These are phyloP conservation scores for Bucco capensis DNA, from an alignment of 2,113 vertebrate species.

Conservation along the genomic window DNA sequence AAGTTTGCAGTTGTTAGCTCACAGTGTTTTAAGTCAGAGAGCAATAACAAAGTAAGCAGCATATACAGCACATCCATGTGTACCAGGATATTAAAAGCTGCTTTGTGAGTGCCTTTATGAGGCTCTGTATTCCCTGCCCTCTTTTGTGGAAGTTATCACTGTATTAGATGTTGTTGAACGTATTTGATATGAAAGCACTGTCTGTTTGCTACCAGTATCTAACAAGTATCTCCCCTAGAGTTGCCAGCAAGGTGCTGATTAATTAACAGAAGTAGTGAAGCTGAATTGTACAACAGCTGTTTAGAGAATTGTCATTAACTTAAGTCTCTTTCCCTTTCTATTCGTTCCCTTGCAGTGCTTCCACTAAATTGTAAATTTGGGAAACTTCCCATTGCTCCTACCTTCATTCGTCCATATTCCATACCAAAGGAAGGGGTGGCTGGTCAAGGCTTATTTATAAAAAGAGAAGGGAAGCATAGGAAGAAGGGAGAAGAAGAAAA, in stretches of 20 bases:
- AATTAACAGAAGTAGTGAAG: slow-evolving; percentile 85
- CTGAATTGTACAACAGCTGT: slow-evolving; percentile 81
- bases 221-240: slow-evolving; percentile 79
- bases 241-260: slow-evolving; percentile 85
- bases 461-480: background rate
- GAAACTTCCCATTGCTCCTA: slow-evolving; percentile 4
- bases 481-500: background rate
- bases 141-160: slow-evolving; percentile 58
- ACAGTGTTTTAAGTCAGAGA: background rate
- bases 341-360: slow-evolving; percentile 62
- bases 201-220: slow-evolving; percentile 78
- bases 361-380: slow-evolving; percentile 48
- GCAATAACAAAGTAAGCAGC: slow-evolving; percentile 21
- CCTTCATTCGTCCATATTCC: slow-evolving; percentile 25
- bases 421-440: background rate
- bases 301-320: slow-evolving; percentile 80
- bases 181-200: slow-evolving; percentile 79
- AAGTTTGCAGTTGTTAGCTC: background rate
- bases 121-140: slow-evolving; percentile 23
- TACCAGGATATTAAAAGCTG: slow-evolving; percentile 17
- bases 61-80: background rate
- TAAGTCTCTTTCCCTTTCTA: slow-evolving; percentile 73
- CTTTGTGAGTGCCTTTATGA: background rate
- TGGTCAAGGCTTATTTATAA: background rate
- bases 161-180: slow-evolving; percentile 73